Evolutionary conservation across 1,140 invertebrate genomes (phyloP).

Genomic region (Macrobrachium nipponense): DNA sequence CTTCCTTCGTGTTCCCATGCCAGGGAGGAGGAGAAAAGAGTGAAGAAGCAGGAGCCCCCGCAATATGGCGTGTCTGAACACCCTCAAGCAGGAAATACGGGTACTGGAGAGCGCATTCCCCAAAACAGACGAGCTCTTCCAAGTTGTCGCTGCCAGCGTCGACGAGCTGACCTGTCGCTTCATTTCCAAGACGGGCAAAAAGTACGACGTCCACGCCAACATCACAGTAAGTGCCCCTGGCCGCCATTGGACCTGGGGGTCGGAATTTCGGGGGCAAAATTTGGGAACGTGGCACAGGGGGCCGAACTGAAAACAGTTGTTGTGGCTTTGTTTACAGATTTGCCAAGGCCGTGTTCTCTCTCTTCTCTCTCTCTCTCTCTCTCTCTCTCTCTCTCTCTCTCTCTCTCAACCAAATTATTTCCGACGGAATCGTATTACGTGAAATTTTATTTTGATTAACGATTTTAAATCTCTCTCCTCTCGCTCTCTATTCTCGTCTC

Average conservation of each 20-base stretch:
- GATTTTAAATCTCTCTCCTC: background rate
- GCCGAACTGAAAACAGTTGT: constrained; percentile 13
- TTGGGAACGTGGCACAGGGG: background rate
- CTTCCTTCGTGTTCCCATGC: constrained; percentile 8
- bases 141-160: constrained; percentile 95
- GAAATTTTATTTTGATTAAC: background rate
- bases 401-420: background rate
- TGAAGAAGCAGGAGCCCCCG: background rate
- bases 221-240: constrained; percentile 83
- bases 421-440: background rate
- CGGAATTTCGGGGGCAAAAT: too few relatives aligned
- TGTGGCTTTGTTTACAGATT: constrained; percentile 52
- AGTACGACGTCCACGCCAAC: constrained; percentile 97
- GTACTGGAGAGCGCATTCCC: constrained; percentile 94
- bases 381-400: constrained; percentile 6
- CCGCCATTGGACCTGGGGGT: background rate
- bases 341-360: constrained; percentile 27
- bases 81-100: constrained; percentile 97
- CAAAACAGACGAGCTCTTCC: constrained; percentile 96
- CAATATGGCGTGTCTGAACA: constrained; percentile 96
- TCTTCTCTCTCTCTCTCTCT: background rate
- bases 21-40: constrained; percentile 18
- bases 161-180: constrained; percentile 98
- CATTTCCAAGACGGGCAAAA: constrained; percentile 92
- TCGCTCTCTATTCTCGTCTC: too few relatives aligned